These are phyloP conservation scores for Drosophila tropicalis DNA, from an alignment of 1,140 invertebrate species.

Conservation along the genomic window DNA sequence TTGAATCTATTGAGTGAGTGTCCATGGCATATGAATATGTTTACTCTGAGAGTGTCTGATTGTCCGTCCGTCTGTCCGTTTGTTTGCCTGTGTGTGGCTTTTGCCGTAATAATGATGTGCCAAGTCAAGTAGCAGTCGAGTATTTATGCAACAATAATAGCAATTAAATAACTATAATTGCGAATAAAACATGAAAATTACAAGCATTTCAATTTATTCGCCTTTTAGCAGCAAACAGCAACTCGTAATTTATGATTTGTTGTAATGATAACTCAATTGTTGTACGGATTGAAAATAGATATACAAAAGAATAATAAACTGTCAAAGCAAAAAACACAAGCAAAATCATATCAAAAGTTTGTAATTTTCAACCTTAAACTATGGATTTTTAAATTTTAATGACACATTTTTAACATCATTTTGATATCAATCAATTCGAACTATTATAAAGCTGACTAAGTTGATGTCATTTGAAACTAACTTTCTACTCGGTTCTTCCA, in stretches of 20 bases:
- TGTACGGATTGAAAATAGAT: neutral
- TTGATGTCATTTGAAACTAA: too few relatives aligned
- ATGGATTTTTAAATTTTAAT: too few relatives aligned
- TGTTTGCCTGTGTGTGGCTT: slow-evolving; percentile 8
- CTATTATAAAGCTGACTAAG: too few relatives aligned
- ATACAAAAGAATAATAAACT: neutral
- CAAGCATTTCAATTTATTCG: slow-evolving; percentile 2
- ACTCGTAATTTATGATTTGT: slow-evolving; percentile 8
- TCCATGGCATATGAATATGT: slow-evolving; percentile 23
- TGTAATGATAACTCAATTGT: slow-evolving; percentile 10
- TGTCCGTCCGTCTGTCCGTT: neutral
- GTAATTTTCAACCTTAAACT: neutral
- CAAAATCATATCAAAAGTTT: neutral
- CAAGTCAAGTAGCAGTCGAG: slow-evolving; percentile 12
- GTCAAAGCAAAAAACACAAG: neutral
- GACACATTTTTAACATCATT: neutral
- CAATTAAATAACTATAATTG: slow-evolving; percentile 22
- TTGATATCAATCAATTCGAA: neutral
- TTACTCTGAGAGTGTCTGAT: slow-evolving; percentile 18
- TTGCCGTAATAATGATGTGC: slow-evolving; percentile 23
- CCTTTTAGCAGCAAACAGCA: too few relatives aligned
- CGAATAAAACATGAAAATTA: slow-evolving; percentile 21
- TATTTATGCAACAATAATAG: slow-evolving; percentile 25
- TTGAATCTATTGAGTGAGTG: slow-evolving; percentile 46
- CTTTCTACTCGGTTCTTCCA: too few relatives aligned